Conservation (phyloP, 2,888 invertebrate species). For the Papilio demoleus region DNA sequence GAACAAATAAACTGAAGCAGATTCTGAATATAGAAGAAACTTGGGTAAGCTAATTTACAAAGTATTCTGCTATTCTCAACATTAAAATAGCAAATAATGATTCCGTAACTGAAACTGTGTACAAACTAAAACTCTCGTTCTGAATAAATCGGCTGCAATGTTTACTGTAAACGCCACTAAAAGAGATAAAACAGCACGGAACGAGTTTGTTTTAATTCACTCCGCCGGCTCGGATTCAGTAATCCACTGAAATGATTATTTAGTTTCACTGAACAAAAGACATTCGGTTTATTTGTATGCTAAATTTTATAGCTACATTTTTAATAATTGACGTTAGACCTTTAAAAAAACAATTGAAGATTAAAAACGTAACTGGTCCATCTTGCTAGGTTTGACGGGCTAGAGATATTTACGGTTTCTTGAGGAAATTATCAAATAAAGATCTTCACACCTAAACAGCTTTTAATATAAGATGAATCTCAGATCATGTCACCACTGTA, state of each 20-base stretch:
- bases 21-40: no score
- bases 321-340: not conserved
- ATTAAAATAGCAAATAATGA: not conserved
- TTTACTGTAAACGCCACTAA: conserved; percentile 29
- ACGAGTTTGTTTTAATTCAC: conserved; percentile 26
- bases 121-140: conserved; percentile 18
- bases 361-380: no score
- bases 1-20: not conserved
- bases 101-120: conserved; percentile 1
- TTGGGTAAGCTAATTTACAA: not conserved
- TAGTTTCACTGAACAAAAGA: conserved; percentile 9
- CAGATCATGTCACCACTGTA: no score
- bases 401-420: no score
- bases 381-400: no score
- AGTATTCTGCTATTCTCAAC: not conserved
- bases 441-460: no score
- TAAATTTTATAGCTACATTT: not conserved
- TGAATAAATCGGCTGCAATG: conserved; percentile 21
- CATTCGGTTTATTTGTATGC: conserved; percentile 1
- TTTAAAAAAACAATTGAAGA: no score
- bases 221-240: conserved; percentile 20
- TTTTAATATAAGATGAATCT: no score
- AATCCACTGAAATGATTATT: conserved; percentile 21
- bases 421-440: no score
- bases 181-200: conserved; percentile 26